These are phyloP conservation scores for Mungos mungo DNA, from an alignment of 2,113 vertebrate genomes.

Conservation along the genomic window DNA sequence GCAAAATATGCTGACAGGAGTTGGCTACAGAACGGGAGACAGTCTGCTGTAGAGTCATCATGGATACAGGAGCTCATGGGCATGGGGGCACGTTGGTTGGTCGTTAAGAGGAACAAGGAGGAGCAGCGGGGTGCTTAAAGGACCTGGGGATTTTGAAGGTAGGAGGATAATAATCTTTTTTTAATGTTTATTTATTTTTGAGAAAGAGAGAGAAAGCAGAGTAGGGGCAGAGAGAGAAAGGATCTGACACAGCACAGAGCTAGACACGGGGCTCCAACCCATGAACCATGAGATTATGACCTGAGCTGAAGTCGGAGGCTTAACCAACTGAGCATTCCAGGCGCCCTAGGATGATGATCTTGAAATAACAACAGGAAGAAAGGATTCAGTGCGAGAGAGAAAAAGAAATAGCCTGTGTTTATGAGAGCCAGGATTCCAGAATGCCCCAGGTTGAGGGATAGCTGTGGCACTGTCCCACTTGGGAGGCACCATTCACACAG, in stretches of 20 bases:
- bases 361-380: background rate
- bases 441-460: background rate
- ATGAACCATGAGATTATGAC: too few species aligned
- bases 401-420: background rate
- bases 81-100: too few species aligned
- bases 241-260: too few species aligned
- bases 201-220: too few species aligned
- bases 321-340: too few species aligned
- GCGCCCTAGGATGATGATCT: background rate
- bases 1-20: background rate
- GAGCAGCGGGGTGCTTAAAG: background rate
- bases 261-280: too few species aligned
- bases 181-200: too few species aligned
- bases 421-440: background rate
- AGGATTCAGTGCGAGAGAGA: background rate
- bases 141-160: background rate
- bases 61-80: background rate
- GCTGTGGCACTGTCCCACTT: accelerated
- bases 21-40: background rate
- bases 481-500: background rate
- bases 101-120: background rate
- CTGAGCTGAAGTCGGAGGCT: too few species aligned
- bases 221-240: too few species aligned
- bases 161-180: background rate
- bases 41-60: background rate